Evolutionary conservation across 2,797 vertebrate genomes (phyloP).

Genomic region (Lindbergichthys nudifrons): DNA sequence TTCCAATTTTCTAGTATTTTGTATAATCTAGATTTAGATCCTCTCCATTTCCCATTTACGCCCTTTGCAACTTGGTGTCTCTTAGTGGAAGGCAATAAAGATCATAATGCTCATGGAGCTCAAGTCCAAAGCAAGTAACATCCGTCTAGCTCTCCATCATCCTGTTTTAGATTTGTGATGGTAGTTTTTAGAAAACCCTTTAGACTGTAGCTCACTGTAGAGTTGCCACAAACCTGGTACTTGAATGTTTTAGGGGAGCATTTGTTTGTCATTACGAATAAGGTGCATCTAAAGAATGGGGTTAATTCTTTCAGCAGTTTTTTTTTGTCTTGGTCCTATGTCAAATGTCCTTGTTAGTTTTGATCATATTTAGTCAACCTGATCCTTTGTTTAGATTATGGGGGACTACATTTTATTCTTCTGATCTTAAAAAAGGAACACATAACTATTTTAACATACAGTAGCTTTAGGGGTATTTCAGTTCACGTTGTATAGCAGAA

Average conservation of each 20-base stretch:
- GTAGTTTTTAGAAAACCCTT: slow-evolving; percentile 11
- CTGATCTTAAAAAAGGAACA: too few species aligned
- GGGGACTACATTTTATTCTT: too few species aligned
- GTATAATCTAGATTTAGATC: slow-evolving; percentile 15
- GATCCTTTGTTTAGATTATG: too few species aligned
- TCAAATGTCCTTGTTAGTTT: too few species aligned
- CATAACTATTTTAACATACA: too few species aligned
- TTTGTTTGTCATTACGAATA: slow-evolving; percentile 9
- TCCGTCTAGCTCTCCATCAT: slow-evolving; percentile 35
- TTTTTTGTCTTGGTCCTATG: too few species aligned
- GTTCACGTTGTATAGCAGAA: too few species aligned
- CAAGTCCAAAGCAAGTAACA: slow-evolving; percentile 83
- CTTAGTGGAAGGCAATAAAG: slow-evolving; percentile 76
- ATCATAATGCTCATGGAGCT: slow-evolving; percentile 72
- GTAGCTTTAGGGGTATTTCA: too few species aligned
- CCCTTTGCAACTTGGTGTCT: slow-evolving; percentile 54
- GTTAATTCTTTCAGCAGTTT: too few species aligned
- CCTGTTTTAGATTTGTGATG: slow-evolving; percentile 10
- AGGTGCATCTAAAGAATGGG: slow-evolving; percentile 16
- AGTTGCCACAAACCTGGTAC: neutral
- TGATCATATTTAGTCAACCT: too few species aligned
- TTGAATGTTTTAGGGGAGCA: slow-evolving; percentile 16
- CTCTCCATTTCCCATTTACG: slow-evolving; percentile 26
- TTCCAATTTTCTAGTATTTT: slow-evolving; percentile 1
- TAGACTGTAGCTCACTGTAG: slow-evolving; percentile 32